Conservation (phyloP, 2,888 invertebrate species). For the Physocephala rufipes region DNA sequence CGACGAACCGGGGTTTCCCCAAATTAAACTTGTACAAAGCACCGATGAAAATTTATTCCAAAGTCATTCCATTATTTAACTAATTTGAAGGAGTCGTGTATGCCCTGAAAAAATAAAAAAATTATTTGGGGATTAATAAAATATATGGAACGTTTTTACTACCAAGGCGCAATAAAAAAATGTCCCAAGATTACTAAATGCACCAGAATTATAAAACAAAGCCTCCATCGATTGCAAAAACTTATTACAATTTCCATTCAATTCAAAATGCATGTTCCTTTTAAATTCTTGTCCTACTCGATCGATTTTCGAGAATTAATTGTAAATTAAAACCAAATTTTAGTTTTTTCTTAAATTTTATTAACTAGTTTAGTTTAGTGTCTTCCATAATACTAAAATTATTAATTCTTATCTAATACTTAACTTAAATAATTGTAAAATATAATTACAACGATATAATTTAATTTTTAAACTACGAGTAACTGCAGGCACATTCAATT, state of each 20-base stretch:
- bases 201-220: too few relatives aligned
- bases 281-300: background rate
- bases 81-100: too few relatives aligned
- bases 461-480: constrained; percentile 19
- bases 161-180: too few relatives aligned
- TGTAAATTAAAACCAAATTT: constrained; percentile 26
- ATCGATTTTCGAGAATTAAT: background rate
- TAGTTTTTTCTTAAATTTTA: constrained; percentile 49
- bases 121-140: too few relatives aligned
- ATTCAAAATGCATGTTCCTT: background rate
- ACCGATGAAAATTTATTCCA: too few relatives aligned
- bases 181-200: too few relatives aligned
- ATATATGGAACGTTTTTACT: too few relatives aligned
- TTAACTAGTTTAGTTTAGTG: constrained; percentile 40
- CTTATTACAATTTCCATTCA: background rate
- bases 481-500: constrained; percentile 27
- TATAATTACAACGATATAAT: constrained; percentile 10
- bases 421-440: constrained; percentile 49
- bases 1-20: too few relatives aligned
- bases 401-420: constrained; percentile 33
- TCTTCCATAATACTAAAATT: constrained; percentile 47
- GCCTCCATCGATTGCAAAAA: background rate
- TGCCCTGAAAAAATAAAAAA: too few relatives aligned
- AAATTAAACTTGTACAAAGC: too few relatives aligned
- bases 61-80: too few relatives aligned